phyloP scores from a whole-genome alignment of 2,797 vertebrate species.

The Peromyscus eremicus region DNA sequence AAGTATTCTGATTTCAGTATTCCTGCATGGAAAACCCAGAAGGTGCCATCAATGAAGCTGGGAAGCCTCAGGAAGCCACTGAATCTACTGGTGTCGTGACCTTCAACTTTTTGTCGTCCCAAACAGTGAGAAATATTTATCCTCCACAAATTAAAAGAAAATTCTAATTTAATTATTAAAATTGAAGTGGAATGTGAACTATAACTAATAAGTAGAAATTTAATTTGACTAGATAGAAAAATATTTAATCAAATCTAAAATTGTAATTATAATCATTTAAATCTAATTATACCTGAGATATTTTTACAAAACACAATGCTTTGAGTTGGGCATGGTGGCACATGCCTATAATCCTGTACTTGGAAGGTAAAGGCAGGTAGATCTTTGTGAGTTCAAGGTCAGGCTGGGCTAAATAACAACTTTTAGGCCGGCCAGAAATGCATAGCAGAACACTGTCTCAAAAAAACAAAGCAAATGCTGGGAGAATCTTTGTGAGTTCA shows the following conservation, averaged over 20 bases:
- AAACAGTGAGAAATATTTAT: neutral
- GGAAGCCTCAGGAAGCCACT: neutral
- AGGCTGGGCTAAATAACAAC: too few relatives aligned
- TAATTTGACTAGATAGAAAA: constrained; percentile 31
- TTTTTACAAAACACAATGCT: constrained; percentile 30
- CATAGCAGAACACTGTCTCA: neutral
- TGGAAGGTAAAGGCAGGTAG: neutral
- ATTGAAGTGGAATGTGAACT: neutral
- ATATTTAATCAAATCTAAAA: constrained; percentile 21
- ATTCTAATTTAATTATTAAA: constrained; percentile 45
- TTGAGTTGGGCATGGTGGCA: neutral
- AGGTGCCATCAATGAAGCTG: neutral
- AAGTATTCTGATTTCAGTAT: constrained; percentile 15
- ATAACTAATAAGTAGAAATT: constrained; percentile 36
- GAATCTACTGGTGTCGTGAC: neutral
- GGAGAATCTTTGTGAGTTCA: neutral
- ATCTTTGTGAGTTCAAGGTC: neutral
- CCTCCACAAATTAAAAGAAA: neutral
- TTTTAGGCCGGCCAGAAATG: neutral
- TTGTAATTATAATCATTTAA: constrained; percentile 19
- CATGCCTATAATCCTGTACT: neutral
- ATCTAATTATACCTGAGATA: constrained; percentile 31
- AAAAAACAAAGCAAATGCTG: neutral
- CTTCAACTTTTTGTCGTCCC: neutral
- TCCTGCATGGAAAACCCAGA: neutral